These are phyloP conservation scores for Platalea minor DNA, from an alignment of 2,797 vertebrate genomes.

Conservation along the genomic window DNA sequence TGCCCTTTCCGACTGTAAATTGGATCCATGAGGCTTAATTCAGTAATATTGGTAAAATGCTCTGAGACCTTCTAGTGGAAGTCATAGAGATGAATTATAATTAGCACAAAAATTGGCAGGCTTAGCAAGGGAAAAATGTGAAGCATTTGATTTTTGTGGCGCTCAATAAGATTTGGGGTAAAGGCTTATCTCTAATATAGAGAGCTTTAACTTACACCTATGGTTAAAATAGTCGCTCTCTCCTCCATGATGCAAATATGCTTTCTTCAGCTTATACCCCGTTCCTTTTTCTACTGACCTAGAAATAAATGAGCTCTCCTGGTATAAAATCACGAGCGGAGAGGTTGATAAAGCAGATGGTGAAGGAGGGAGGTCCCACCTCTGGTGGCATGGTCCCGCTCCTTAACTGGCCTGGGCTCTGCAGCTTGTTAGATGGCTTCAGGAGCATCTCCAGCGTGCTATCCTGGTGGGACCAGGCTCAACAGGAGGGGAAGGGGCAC, in stretches of 20 bases:
- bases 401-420: not conserved
- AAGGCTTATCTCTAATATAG: not conserved
- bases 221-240: not conserved
- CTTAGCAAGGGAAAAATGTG: not conserved
- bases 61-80: constrained; percentile 6
- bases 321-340: accelerated
- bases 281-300: not conserved
- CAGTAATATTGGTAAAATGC: not conserved
- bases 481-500: not conserved
- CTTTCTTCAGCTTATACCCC: not conserved
- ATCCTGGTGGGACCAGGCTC: not conserved
- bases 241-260: not conserved
- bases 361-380: not conserved
- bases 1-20: not conserved
- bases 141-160: not conserved
- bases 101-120: constrained; percentile 43
- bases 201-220: not conserved
- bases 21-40: not conserved
- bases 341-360: not conserved
- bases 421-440: not conserved
- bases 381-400: not conserved
- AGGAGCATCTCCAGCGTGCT: not conserved
- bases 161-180: not conserved
- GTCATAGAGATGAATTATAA: constrained; percentile 33
- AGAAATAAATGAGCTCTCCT: not conserved